Conservation (phyloP, 2,888 invertebrate genomes). For the Willowsia nigromaculata region DNA sequence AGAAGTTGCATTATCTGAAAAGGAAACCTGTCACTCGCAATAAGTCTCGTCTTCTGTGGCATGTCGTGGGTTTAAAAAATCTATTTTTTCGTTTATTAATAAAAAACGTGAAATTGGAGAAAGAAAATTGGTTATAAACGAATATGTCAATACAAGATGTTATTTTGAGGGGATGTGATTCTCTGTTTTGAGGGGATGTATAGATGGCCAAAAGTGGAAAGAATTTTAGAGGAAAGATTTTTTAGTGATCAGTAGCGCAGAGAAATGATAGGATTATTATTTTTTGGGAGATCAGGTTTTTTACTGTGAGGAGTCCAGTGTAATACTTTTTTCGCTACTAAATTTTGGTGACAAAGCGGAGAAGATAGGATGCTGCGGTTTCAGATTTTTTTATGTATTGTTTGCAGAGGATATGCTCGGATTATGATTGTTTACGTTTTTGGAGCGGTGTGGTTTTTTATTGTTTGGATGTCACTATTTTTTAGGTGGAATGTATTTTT, state of each 20-base stretch:
- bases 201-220: background rate
- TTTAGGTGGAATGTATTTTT: background rate
- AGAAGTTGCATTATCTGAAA: background rate
- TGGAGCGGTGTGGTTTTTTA: background rate
- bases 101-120: constrained; percentile 43
- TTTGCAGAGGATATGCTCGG: constrained; percentile 10
- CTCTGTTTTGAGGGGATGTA: background rate
- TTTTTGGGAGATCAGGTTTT: no score
- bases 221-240: background rate
- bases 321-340: background rate
- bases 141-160: constrained; percentile 54
- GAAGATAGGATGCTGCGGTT: background rate
- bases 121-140: background rate
- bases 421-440: constrained; percentile 44
- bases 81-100: constrained; percentile 36
- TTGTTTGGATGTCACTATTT: background rate
- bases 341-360: background rate
- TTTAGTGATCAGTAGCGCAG: background rate
- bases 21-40: constrained; percentile 49
- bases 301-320: no score
- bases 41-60: background rate
- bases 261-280: constrained; percentile 22
- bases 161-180: background rate
- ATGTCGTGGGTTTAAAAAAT: constrained; percentile 14
- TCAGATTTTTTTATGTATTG: background rate